These are phyloP conservation scores for Antigone vipio DNA, from an alignment of 2,113 vertebrate species.

Conservation along the genomic window DNA sequence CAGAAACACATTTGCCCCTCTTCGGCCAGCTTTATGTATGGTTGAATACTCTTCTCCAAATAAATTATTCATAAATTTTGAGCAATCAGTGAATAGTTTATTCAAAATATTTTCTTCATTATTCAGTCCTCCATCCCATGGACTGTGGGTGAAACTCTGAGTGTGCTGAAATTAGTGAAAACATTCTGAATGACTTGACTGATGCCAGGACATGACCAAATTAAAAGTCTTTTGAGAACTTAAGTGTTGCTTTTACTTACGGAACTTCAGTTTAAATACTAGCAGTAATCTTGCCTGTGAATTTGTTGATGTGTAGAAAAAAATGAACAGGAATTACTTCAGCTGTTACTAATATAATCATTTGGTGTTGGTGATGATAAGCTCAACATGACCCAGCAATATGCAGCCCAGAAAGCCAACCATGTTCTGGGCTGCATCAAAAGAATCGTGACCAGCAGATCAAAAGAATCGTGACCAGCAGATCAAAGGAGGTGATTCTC, in stretches of 20 bases:
- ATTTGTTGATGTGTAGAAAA: neutral
- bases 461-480: too few relatives aligned
- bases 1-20: constrained; percentile 34
- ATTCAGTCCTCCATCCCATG: neutral
- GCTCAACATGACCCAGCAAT: too few relatives aligned
- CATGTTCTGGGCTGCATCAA: too few relatives aligned
- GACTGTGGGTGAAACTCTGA: neutral
- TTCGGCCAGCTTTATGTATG: constrained; percentile 19
- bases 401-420: too few relatives aligned
- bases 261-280: neutral
- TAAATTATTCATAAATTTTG: constrained; percentile 53
- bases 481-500: too few relatives aligned
- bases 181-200: neutral
- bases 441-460: too few relatives aligned
- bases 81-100: constrained; percentile 45
- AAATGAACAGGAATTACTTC: neutral
- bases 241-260: neutral
- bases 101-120: constrained; percentile 43
- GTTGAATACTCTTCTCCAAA: constrained; percentile 27
- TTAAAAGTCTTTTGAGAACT: neutral
- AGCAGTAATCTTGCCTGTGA: neutral
- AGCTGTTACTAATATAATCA: neutral
- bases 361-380: neutral
- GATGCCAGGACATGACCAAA: neutral
- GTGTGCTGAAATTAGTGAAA: neutral